Base-by-base conservation (phyloP, 2,797 vertebrate species). In the Eurystomus glaucurus region DNA sequence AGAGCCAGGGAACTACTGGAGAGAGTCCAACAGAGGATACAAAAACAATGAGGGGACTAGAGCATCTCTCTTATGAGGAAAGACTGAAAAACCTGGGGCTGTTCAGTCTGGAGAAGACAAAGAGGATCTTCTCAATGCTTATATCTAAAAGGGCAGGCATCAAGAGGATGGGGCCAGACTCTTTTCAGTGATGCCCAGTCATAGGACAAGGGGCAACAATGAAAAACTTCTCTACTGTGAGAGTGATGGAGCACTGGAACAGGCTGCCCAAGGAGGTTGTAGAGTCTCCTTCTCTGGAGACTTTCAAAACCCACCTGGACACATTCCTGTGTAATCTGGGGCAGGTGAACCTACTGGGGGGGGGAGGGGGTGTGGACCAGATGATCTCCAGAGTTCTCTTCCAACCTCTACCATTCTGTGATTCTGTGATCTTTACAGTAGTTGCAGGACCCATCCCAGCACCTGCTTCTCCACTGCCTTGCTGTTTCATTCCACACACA, bases 391-490 rank as follows among this genome's bases (percentile, higher is more conserved):
- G 14, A 35, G 22, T 21, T 35, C 55, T n/a, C 55, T 58, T 54
- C 29, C 55, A 58, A 35, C 21, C 55, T 13, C n/a, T 58, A 33
- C n/a, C n/a, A 58, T 35, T 58, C n/a, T 15, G 22, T 35, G n/a
- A 35, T 33, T 33, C 7, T n/a, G 52, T 51, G 50, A 51, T 18
- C 52, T 55, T 21, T 37, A 4, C 4, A 28, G 29, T 9, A 14
- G 57, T 45, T 46, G 14, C 76, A 41, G 21, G n/a, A 13, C 48
- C 14, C 54, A 14, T 11, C n/a, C 15, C 22, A 50, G 5, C 0
- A 0, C 26, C 5, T 1, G 5, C 4, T 7, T 26, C 35, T 22
- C 52, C 0, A 0, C 28, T 52, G n/a, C 54, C 23, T 45, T 0
- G 0, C 35, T 14, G 2, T 9, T 82, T 28, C 45, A 45, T 60